A percentile compares a stretch with the other conserved stretches of the same genome.
These are phyloP conservation scores for Chaetogeoica ovagalla DNA, from an alignment of 2,888 invertebrate genomes.

Conservation along the genomic window DNA sequence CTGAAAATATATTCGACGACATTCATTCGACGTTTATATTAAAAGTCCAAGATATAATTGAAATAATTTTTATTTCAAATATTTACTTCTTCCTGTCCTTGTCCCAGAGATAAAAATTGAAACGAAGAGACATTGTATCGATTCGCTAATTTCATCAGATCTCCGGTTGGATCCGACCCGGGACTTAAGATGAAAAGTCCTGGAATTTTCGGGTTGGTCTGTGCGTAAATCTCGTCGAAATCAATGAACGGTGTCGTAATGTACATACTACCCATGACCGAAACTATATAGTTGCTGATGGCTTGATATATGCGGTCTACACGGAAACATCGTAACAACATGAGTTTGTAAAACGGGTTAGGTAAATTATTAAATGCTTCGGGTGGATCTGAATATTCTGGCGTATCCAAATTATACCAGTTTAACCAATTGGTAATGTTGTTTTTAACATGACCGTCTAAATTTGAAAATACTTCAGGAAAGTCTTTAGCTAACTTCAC, in stretches of 20 bases:
- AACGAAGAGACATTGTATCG: constrained; percentile 75
- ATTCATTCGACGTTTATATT: not conserved
- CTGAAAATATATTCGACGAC: constrained; percentile 60
- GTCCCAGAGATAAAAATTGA: constrained; percentile 86
- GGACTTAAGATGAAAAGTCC: constrained; percentile 92
- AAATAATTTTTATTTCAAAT: not conserved
- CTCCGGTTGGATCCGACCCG: constrained; percentile 90
- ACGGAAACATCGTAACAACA: constrained; percentile 86
- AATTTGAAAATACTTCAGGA: constrained; percentile 66
- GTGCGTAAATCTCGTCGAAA: constrained; percentile 80
- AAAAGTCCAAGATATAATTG: not conserved
- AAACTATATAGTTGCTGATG: constrained; percentile 80
- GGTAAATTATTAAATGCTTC: constrained; percentile 70
- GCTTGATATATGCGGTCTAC: constrained; percentile 85
- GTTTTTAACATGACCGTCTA: constrained; percentile 62
- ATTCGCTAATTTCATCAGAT: constrained; percentile 78
- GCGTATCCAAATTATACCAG: constrained; percentile 84
- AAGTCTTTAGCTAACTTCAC: constrained; percentile 74
- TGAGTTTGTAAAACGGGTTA: constrained; percentile 71
- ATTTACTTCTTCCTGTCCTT: constrained; percentile 85
- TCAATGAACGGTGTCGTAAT: constrained; percentile 87
- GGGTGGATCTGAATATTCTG: constrained; percentile 75
- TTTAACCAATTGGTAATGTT: constrained; percentile 59
- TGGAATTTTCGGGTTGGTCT: constrained; percentile 80
- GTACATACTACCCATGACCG: constrained; percentile 83